Evolutionary conservation across 1,140 invertebrate genomes (phyloP).

Genomic region (Myzus persicae): DNA sequence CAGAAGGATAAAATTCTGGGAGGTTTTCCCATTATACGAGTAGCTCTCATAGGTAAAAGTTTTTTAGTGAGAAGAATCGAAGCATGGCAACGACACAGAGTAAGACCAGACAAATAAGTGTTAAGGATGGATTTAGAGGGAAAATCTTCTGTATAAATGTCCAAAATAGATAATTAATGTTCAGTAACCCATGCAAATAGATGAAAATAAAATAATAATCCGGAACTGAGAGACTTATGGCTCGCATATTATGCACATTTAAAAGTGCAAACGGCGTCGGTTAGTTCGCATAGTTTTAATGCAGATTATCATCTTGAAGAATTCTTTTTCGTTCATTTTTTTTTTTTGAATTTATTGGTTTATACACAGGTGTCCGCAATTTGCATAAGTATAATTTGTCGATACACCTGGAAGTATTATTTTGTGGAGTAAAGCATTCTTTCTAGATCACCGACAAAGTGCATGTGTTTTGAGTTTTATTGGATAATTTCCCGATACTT

Average conservation of each 20-base stretch:
- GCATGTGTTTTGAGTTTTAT: not conserved
- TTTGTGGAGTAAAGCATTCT: not conserved
- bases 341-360: no score
- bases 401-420: not conserved
- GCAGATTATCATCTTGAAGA: no score
- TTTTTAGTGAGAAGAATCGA: not conserved
- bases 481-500: not conserved
- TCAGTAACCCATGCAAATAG: not conserved
- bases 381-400: no score
- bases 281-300: no score
- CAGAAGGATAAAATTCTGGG: not conserved
- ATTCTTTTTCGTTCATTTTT: no score
- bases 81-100: not conserved
- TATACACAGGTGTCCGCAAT: no score
- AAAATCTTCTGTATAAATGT: not conserved
- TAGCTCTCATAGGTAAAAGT: not conserved
- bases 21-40: not conserved
- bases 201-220: not conserved
- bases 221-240: not conserved
- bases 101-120: not conserved
- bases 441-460: not conserved
- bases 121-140: not conserved
- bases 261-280: no score
- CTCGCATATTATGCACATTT: not conserved
- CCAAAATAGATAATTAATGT: not conserved